Percentiles rank a stretch among this genome's conserved stretches.
These are phyloP conservation scores for Macaria liturata DNA, from an alignment of 2,888 invertebrate genomes.

Conservation along the genomic window DNA sequence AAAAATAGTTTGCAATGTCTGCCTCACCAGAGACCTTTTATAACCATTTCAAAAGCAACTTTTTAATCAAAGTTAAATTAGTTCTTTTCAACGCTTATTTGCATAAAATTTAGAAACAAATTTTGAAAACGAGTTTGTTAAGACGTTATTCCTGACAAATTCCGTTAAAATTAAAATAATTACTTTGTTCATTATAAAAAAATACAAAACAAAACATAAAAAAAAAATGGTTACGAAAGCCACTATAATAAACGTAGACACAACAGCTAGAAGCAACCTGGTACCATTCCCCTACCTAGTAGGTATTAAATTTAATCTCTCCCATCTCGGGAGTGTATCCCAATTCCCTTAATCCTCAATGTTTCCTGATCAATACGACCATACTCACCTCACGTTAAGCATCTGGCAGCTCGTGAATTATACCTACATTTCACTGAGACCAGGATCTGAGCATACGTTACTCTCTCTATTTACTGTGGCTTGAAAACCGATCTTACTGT, in stretches of 20 bases:
- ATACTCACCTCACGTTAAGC: constrained; percentile 33
- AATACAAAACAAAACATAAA: no score
- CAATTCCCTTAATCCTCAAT: constrained; percentile 20
- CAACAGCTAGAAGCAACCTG: no score
- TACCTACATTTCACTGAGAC: constrained; percentile 49
- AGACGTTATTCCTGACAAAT: no score
- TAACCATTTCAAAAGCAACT: neutral
- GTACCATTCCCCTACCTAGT: no score
- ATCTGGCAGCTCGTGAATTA: constrained; percentile 45
- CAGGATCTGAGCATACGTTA: constrained; percentile 55
- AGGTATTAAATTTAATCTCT: no score
- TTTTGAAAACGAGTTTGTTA: no score
- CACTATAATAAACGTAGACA: no score
- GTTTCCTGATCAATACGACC: constrained; percentile 32
- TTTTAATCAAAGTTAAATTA: neutral
- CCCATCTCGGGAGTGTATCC: neutral
- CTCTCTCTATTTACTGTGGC: constrained; percentile 54
- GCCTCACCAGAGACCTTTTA: neutral
- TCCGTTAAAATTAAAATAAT: no score
- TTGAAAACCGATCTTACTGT: constrained; percentile 48
- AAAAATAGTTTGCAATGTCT: neutral
- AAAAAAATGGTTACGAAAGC: no score
- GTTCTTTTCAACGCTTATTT: neutral
- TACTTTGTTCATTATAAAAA: no score
- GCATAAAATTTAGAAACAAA: no score